Conservation (phyloP, 2,888 invertebrate genomes). For the Brachyopa scutellaris region DNA sequence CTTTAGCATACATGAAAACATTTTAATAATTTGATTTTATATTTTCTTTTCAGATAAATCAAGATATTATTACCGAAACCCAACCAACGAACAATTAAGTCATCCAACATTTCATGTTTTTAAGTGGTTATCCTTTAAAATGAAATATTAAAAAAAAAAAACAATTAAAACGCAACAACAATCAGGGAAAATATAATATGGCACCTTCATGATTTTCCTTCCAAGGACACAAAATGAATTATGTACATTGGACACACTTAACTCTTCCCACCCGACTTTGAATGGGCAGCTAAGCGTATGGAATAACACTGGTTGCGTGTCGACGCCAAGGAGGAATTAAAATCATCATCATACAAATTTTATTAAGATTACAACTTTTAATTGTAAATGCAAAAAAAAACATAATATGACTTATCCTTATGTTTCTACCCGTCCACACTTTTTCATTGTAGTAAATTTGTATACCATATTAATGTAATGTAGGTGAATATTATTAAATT, state of each 20-base stretch:
- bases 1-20: too few relatives aligned
- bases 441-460: slow-evolving; percentile 40
- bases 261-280: slow-evolving; percentile 26
- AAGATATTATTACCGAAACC: neutral
- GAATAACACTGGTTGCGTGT: slow-evolving; percentile 16
- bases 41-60: slow-evolving; percentile 27
- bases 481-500: slow-evolving; percentile 31
- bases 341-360: slow-evolving; percentile 1
- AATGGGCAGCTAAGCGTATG: neutral
- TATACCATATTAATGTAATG: slow-evolving; percentile 30
- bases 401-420: neutral
- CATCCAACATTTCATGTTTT: slow-evolving; percentile 59
- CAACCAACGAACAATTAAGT: slow-evolving; percentile 59
- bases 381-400: neutral
- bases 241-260: slow-evolving; percentile 22
- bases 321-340: neutral
- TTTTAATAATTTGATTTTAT: neutral
- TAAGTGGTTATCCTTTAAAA: slow-evolving; percentile 28
- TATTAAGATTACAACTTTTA: neutral
- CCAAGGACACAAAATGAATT: neutral
- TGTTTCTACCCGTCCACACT: neutral
- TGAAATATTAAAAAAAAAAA: neutral
- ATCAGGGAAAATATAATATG: slow-evolving; percentile 53
- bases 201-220: slow-evolving; percentile 23
- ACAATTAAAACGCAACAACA: slow-evolving; percentile 46